Base-by-base conservation (phyloP, 2,797 vertebrate species). In the Chromis chromis region DNA sequence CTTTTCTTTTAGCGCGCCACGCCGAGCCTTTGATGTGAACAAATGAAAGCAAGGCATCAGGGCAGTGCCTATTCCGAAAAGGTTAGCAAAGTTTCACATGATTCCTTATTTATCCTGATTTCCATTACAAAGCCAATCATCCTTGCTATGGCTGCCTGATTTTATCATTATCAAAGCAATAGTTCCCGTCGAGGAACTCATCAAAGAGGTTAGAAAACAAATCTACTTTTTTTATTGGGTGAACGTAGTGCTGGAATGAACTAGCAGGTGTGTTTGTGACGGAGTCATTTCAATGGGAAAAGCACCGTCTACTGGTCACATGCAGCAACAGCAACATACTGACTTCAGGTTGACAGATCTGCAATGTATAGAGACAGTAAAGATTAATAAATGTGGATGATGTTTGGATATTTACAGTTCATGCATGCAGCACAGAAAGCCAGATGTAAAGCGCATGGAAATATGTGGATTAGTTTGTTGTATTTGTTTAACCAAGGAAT, bases 291-390 rank as follows among this genome's bases (percentile, higher is more conserved):
- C 85, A 94, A 90, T 91, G 94, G 81, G 85, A 74, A 91, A 93
- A 89, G 90, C 86, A 74, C 93, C 91, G 79, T 89, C 94, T 91
- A 91, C 86, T 94, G 94, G 93, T 57, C 72, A 78, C 36, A 59
- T 1, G 9, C 7, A 55, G 73, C 53, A 85, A 93, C 1, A 82
- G 76, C 90, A 92, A 2, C 52, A 27, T 48, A 14, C 25, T 39
- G 53, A 55, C 39, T 66, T 52, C 31, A 40, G 24, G 14, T 4
- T 8, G 27, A 14, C 7, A 9, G 31, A 42, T 2, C 0, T 21
- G 24, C n/a, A 65, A 14, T 14, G 0, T 25, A 16, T 49, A 25
- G 2, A 19, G 21, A 49, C 16, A 36, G 24, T 14, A 42, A 12
- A 33, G 49, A 65, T n/a, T 4, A 28, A 5, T 62, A 16, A 22